Percentiles rank a stretch among this genome's conserved stretches.
These are phyloP conservation scores for Scophthalmus maximus DNA, from an alignment of 2,113 vertebrate genomes.

Conservation along the genomic window DNA sequence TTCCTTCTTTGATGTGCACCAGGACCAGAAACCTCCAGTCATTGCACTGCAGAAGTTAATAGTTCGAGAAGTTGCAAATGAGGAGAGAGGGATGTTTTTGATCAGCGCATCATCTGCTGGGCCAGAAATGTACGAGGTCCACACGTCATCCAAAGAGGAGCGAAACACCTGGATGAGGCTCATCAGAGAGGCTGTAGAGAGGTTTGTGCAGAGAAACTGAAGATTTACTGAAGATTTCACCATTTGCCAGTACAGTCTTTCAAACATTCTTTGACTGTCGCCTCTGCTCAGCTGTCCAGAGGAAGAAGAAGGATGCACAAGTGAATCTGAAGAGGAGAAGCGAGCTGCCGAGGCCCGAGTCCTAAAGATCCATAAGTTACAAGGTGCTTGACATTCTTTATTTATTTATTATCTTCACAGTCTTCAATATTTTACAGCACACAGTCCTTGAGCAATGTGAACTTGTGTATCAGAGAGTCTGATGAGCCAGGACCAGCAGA, in stretches of 20 bases:
- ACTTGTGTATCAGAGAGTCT: slow-evolving; percentile 79
- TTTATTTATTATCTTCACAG: neutral
- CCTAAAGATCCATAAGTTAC: slow-evolving; percentile 89
- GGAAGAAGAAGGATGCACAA: slow-evolving; percentile 88
- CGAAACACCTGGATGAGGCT: slow-evolving; percentile 94
- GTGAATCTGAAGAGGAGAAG: slow-evolving; percentile 91
- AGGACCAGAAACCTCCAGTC: slow-evolving; percentile 97
- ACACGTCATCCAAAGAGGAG: slow-evolving; percentile 91
- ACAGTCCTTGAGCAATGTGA: neutral
- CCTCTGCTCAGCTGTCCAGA: slow-evolving; percentile 88
- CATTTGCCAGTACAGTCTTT: neutral
- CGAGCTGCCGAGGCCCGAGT: slow-evolving; percentile 87
- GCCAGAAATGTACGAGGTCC: slow-evolving; percentile 98
- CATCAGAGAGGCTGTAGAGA: slow-evolving; percentile 94
- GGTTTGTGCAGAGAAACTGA: slow-evolving; percentile 74
- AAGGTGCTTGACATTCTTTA: slow-evolving; percentile 80
- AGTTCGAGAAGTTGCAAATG: slow-evolving; percentile 95
- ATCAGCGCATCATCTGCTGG: slow-evolving; percentile 93
- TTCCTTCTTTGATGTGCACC: neutral
- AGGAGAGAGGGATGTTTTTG: slow-evolving; percentile 96
- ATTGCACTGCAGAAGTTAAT: slow-evolving; percentile 96
- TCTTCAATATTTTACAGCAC: too few relatives aligned
- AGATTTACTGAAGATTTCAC: neutral
- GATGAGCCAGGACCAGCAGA: slow-evolving; percentile 89
- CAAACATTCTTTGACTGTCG: neutral